Conservation (phyloP, 2,113 vertebrate genomes). For the Lipotes vexillifer region DNA sequence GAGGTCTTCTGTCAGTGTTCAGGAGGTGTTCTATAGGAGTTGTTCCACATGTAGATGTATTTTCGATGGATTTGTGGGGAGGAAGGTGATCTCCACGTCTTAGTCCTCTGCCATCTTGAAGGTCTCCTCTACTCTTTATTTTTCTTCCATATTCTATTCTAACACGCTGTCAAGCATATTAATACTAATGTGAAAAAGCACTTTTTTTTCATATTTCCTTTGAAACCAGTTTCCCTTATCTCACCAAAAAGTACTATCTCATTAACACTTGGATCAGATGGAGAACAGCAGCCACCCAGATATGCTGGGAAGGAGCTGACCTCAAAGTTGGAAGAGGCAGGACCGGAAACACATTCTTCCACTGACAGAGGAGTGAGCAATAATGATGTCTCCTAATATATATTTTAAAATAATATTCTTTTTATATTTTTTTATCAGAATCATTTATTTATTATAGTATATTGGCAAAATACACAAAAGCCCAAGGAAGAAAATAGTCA, state of each 20-base stretch:
- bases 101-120: too few relatives aligned
- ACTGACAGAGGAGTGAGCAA: too few relatives aligned
- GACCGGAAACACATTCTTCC: background rate
- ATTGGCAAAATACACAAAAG: background rate
- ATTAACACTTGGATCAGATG: background rate
- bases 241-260: background rate
- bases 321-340: background rate
- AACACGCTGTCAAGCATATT: background rate
- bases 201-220: background rate
- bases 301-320: background rate
- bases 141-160: background rate
- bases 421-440: background rate
- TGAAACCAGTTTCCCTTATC: background rate
- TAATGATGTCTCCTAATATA: background rate
- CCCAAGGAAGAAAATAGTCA: background rate
- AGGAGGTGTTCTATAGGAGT: too few relatives aligned
- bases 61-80: too few relatives aligned
- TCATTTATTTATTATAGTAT: background rate
- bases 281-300: background rate
- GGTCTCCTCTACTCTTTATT: background rate
- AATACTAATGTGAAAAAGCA: background rate
- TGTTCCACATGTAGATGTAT: too few relatives aligned
- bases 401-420: background rate
- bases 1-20: too few relatives aligned
- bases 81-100: too few relatives aligned